Conservation (phyloP, 2,888 invertebrate genomes). For the Pandemis cinnamomeana region DNA sequence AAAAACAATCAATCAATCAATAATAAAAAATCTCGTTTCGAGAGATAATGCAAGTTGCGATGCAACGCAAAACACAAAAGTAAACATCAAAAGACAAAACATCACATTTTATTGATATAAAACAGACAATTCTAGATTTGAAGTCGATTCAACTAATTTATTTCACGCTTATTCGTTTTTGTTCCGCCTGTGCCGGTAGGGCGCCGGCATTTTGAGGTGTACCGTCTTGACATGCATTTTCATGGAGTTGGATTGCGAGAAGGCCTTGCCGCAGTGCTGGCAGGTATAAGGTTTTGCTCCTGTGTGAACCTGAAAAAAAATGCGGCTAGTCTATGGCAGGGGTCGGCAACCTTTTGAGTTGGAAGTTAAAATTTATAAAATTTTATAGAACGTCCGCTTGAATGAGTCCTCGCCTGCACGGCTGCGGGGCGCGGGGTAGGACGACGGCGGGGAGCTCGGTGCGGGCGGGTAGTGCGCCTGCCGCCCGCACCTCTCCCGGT, state of each 20-base stretch:
- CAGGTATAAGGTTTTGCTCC: conserved; percentile 71
- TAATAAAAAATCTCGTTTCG: no score
- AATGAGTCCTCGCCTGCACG: no score
- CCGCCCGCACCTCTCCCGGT: no score
- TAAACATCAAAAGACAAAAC: neutral
- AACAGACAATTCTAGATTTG: neutral
- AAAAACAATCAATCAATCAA: no score
- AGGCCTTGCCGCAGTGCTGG: conserved; percentile 64
- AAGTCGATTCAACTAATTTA: neutral
- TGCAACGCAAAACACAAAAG: neutral
- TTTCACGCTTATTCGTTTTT: conserved; percentile 4
- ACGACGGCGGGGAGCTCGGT: no score
- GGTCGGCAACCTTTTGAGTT: no score
- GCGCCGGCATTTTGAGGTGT: conserved; percentile 66
- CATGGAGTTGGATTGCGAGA: conserved; percentile 75
- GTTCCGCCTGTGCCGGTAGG: conserved; percentile 51
- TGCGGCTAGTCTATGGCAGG: neutral
- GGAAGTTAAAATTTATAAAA: no score
- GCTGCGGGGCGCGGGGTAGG: no score
- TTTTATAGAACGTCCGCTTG: no score
- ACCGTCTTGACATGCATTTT: conserved; percentile 71
- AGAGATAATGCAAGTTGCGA: no score
- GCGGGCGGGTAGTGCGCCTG: no score
- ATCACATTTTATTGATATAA: neutral
- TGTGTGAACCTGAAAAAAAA: conserved; percentile 64